A percentile compares a stretch with the other conserved stretches of the same genome.
phyloP scores from a whole-genome alignment of 2,113 vertebrate genomes.

The Cardinalis cardinalis region DNA sequence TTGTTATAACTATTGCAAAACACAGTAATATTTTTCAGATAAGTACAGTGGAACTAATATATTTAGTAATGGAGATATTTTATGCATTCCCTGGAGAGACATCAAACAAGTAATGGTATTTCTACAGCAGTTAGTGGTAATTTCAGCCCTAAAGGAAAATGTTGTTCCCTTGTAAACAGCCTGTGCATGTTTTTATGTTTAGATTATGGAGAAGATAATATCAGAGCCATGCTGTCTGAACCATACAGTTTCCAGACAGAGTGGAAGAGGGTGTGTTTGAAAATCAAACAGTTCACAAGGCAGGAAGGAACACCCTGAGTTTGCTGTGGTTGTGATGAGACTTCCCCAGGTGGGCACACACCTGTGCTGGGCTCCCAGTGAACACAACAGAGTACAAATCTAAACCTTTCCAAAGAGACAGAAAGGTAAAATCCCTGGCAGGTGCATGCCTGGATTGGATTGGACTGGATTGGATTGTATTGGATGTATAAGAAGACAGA shows the following conservation, averaged over 20 bases:
- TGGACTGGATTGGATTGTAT: no score
- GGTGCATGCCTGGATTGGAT: no score
- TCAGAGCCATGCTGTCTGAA: not conserved
- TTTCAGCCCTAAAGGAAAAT: not conserved
- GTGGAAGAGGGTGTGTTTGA: not conserved
- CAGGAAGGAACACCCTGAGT: not conserved
- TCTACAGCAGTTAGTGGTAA: not conserved
- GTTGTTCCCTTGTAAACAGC: not conserved
- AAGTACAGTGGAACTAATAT: not conserved
- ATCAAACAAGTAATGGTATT: not conserved
- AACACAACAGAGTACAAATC: no score
- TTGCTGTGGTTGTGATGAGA: not conserved
- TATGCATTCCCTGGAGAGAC: not conserved
- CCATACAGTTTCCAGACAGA: not conserved
- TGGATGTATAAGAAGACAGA: no score
- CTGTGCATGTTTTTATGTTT: not conserved
- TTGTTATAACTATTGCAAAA: constrained; percentile 1
- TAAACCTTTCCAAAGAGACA: no score
- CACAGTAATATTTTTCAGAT: not conserved
- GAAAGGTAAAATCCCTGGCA: no score
- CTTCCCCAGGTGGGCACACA: rapidly evolving
- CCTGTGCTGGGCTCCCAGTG: not conserved
- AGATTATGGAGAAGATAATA: not conserved
- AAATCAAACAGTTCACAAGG: not conserved
- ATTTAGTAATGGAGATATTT: not conserved